A percentile compares a stretch with the other conserved stretches of the same genome.
Evolutionary conservation across 2,888 invertebrate species (phyloP).

Genomic region (Drosophila meridionalis): DNA sequence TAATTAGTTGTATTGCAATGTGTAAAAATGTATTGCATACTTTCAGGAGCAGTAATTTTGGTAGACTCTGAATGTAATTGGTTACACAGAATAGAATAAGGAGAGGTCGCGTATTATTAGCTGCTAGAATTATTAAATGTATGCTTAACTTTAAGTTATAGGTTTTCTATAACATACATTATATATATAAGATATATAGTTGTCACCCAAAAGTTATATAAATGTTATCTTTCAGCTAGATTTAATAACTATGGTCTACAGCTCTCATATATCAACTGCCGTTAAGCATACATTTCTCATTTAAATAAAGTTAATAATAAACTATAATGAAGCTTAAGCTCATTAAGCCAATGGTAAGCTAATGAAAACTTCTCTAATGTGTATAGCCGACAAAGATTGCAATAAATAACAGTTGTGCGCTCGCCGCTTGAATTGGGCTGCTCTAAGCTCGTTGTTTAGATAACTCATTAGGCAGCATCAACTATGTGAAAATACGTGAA

Average conservation of each 20-base stretch:
- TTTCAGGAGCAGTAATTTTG: not conserved
- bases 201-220: too few species aligned
- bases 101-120: not conserved
- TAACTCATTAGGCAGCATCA: slow-evolving; percentile 14
- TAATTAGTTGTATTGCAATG: not conserved
- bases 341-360: slow-evolving; percentile 2
- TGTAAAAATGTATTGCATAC: slow-evolving; percentile 1
- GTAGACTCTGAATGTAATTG: too few species aligned
- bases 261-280: not conserved
- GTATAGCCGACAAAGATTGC: not conserved
- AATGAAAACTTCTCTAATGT: slow-evolving; percentile 3
- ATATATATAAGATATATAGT: too few species aligned
- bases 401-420: slow-evolving; percentile 7
- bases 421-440: not conserved
- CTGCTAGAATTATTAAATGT: not conserved
- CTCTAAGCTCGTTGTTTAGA: slow-evolving; percentile 11
- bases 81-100: too few species aligned
- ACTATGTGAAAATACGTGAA: slow-evolving; percentile 7
- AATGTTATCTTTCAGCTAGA: too few species aligned
- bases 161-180: not conserved
- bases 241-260: too few species aligned
- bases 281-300: not conserved
- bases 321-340: not conserved
- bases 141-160: not conserved
- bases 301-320: slow-evolving; percentile 3